Evolutionary conservation across 2,113 vertebrate species (phyloP).

Genomic region (Antechinus flavipes): DNA sequence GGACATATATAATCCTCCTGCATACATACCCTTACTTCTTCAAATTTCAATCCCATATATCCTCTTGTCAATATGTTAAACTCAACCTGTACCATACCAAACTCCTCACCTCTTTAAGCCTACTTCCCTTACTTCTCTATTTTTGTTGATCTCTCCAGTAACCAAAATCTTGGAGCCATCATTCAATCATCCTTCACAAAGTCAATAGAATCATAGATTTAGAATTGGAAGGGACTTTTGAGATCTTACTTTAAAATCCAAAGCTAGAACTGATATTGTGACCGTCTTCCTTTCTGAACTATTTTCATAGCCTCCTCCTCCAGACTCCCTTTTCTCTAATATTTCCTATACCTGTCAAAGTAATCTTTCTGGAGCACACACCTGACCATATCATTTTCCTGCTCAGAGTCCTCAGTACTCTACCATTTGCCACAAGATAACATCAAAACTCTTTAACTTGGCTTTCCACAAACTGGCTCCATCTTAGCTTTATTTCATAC

Average conservation of each 20-base stretch:
- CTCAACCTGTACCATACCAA: neutral
- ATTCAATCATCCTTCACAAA: neutral
- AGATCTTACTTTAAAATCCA: neutral
- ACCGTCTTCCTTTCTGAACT: neutral
- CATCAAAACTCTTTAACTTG: neutral
- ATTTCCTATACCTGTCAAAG: neutral
- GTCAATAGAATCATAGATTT: neutral
- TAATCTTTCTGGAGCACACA: neutral
- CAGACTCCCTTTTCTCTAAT: neutral
- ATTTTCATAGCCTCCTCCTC: neutral
- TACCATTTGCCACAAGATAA: neutral
- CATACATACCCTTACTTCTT: neutral
- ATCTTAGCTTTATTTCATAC: neutral
- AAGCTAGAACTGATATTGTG: neutral
- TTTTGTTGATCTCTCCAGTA: neutral
- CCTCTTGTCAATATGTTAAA: neutral
- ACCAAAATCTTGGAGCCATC: neutral
- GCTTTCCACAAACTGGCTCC: neutral
- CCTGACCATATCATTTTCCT: neutral
- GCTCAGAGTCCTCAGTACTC: neutral
- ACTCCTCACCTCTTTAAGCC: neutral
- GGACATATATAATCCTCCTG: neutral
- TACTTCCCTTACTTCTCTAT: neutral
- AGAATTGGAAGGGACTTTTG: neutral
- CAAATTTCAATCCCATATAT: neutral